These are phyloP conservation scores for Xerus inauris DNA, from an alignment of 2,113 vertebrate genomes.

Conservation along the genomic window DNA sequence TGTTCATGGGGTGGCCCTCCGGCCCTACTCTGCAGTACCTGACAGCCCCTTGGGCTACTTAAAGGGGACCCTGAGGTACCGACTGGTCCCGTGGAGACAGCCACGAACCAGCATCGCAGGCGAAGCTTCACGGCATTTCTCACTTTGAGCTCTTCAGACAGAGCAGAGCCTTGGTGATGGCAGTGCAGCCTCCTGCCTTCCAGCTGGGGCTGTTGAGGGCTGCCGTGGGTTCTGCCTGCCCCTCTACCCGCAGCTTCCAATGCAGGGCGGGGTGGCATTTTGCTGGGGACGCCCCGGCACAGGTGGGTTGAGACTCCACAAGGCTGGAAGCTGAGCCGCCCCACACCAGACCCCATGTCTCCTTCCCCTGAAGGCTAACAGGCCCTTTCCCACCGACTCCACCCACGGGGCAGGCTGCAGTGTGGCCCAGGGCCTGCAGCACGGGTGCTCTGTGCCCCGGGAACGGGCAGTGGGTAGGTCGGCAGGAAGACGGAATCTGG, in stretches of 20 bases:
- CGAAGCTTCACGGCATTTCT: background rate
- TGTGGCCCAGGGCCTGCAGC: background rate
- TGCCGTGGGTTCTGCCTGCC: too few relatives aligned
- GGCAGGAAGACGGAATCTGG: background rate
- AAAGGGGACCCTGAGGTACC: background rate
- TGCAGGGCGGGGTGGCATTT: background rate
- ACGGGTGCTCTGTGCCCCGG: accelerated
- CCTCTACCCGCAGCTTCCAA: background rate
- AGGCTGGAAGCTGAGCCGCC: background rate
- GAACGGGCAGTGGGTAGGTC: background rate
- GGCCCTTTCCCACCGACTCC: background rate
- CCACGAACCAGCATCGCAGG: background rate
- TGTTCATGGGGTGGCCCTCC: background rate
- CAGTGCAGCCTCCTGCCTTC: background rate
- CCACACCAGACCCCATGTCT: background rate
- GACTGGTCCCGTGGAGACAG: background rate
- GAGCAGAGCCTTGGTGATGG: accelerated
- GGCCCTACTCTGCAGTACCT: background rate
- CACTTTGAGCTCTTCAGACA: too few relatives aligned
- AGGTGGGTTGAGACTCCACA: background rate
- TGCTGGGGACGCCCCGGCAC: background rate
- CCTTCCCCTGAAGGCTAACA: background rate
- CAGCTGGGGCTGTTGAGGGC: too few relatives aligned
- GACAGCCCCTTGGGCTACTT: background rate
- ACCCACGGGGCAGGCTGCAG: background rate